Evolutionary conservation across 2,797 vertebrate species (phyloP), one percentile per base, ranked within the genome.

Genomic region (Heterohyrax brucei): DNA sequence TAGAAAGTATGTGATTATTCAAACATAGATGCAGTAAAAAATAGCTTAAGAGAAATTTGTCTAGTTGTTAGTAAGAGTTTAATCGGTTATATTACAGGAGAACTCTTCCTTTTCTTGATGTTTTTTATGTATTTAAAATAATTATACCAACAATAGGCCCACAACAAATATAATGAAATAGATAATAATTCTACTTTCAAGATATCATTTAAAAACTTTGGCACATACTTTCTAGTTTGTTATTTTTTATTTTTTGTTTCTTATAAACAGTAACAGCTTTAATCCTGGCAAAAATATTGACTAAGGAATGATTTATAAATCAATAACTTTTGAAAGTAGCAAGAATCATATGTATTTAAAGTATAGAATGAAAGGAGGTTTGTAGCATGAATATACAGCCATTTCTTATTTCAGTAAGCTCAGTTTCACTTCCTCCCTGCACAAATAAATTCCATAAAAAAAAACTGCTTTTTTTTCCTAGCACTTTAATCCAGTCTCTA

Each of bases 131-230:
- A 75, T 28, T 78, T 80, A 80, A 50, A 78, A 48, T 61, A 84
- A 75, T 89, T 68, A 22, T n/a, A n/a, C 44, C 3, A 80, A 77
- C 4, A 93, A 79, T 91, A 48, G 78, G 44, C 0, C 9, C 33
- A n/a, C n/a, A 66, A 46, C 6, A 68, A 33, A 21, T 64, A 62
- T 53, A 84, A 87, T 50, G 13, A 53, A 53, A 53, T 6, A 8
- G 50, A 6, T 53, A 53, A 53, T 53, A 75, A 81, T 72, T 3
- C 1, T 85, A 53, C 18, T 48, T 70, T 62, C 84, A 79, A 30
- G 24, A 72, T 73, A 21, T n/a, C 19, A 78, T 50, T 72, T 92
- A 16, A 92, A 94, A 93, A 39, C 5, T 56, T 93, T 73, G 7
- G 18, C 61, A n/a, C 13, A 33, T 53, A 50, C 28, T 48, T 76